Evolutionary conservation across 2,888 invertebrate genomes (phyloP).

Genomic region (Epsilonema sp.): DNA sequence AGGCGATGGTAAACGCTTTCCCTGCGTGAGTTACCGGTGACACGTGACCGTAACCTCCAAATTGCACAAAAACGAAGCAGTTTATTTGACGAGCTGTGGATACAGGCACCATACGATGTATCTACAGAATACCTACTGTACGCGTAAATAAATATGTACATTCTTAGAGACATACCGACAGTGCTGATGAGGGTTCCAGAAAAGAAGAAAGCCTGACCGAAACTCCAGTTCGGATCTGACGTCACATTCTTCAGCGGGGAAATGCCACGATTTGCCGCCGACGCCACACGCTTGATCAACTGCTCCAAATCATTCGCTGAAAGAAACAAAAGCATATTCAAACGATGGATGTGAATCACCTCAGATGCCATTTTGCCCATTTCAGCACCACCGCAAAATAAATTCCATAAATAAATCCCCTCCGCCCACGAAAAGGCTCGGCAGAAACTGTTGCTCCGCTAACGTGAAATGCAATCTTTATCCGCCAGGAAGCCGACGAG

Average conservation of each 20-base stretch:
- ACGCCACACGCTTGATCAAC: constrained; percentile 48
- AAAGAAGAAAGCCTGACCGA: constrained; percentile 70
- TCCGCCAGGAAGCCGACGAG: constrained; percentile 42
- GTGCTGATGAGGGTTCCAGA: constrained; percentile 70
- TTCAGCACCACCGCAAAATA: background rate
- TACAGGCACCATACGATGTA: too few relatives aligned
- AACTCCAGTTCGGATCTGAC: constrained; percentile 66
- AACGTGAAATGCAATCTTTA: constrained; percentile 25
- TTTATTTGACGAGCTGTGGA: too few relatives aligned
- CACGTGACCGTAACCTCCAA: constrained; percentile 64
- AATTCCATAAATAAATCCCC: background rate
- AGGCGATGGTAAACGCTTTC: constrained; percentile 66
- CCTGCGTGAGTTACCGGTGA: constrained; percentile 64
- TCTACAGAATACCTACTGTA: too few relatives aligned
- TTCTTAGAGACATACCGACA: constrained; percentile 50
- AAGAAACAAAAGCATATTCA: too few relatives aligned
- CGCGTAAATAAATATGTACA: too few relatives aligned
- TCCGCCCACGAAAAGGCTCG: too few relatives aligned
- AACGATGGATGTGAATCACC: constrained; percentile 2
- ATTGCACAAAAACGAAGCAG: too few relatives aligned
- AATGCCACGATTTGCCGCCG: constrained; percentile 55
- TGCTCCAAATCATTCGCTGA: constrained; percentile 44
- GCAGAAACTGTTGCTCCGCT: too few relatives aligned
- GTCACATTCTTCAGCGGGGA: constrained; percentile 53
- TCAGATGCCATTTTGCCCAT: too few relatives aligned